Percentiles rank a stretch among this genome's conserved stretches.
Evolutionary conservation across 2,797 vertebrate genomes (phyloP).

Genomic region (Tragopan temminckii): DNA sequence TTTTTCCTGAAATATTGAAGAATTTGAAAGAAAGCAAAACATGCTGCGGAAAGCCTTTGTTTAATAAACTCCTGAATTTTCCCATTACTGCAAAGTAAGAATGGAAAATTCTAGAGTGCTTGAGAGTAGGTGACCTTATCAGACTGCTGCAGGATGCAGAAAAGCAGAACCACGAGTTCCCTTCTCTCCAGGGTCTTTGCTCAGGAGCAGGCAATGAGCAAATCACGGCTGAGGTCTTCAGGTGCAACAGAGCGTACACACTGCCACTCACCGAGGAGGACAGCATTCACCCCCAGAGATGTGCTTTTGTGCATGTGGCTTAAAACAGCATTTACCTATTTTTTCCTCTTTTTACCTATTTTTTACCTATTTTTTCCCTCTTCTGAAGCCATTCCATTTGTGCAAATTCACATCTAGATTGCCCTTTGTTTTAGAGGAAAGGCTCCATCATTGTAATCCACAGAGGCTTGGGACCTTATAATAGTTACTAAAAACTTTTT

Average conservation of each 20-base stretch:
- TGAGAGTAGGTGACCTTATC: background rate
- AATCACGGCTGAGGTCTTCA: background rate
- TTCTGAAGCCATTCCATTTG: background rate
- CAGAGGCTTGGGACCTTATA: background rate
- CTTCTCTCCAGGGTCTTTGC: background rate
- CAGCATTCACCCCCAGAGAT: background rate
- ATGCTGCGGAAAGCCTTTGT: background rate
- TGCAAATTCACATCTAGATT: background rate
- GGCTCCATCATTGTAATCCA: background rate
- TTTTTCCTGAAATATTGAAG: background rate
- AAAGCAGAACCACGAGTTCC: background rate
- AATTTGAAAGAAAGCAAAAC: background rate
- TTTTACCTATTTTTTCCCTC: background rate
- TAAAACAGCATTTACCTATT: background rate
- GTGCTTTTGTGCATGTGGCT: background rate
- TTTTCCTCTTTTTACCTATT: background rate
- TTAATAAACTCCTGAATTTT: background rate
- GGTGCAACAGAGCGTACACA: fast-evolving
- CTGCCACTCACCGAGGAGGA: background rate
- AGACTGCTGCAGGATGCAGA: background rate
- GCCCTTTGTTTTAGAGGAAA: background rate
- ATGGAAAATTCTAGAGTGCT: background rate
- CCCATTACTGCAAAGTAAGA: background rate
- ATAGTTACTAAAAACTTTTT: background rate
- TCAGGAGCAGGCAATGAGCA: background rate